Evolutionary conservation across 2,113 vertebrate species (phyloP).

Genomic region (Propithecus coquereli): DNA sequence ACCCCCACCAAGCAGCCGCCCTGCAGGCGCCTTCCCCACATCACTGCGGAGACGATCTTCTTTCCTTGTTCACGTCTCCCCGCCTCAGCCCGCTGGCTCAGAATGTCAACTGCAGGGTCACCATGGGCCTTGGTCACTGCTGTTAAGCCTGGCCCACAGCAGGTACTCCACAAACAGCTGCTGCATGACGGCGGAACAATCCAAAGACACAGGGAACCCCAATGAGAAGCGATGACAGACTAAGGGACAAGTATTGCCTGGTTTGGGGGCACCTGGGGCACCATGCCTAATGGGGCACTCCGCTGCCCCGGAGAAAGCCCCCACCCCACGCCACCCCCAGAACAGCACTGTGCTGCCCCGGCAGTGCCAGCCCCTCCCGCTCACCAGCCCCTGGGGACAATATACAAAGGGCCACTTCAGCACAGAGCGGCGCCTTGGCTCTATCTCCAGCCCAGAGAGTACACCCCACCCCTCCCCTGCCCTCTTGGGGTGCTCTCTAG

Average conservation of each 20-base stretch:
- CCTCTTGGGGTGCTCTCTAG: background rate
- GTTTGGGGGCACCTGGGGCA: background rate
- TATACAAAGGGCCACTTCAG: slow-evolving; percentile 82
- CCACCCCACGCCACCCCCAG: background rate
- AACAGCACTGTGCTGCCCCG: background rate
- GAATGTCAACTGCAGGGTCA: slow-evolving; percentile 11
- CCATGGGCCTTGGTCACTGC: background rate
- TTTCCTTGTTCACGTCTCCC: background rate
- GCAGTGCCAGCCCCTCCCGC: slow-evolving; percentile 63
- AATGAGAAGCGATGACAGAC: too few relatives aligned
- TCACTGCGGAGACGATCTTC: background rate
- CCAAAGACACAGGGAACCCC: background rate
- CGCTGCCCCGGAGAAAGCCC: background rate
- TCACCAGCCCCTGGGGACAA: slow-evolving; percentile 62
- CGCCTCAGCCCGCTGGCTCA: background rate
- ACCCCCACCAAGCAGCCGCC: background rate
- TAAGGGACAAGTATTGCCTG: background rate
- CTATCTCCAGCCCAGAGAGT: slow-evolving; percentile 54
- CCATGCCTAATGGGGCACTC: background rate
- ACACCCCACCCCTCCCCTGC: background rate
- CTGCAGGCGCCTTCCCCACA: background rate
- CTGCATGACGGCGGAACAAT: background rate
- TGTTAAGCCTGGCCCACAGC: background rate
- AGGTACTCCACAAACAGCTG: background rate
- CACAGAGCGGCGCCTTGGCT: slow-evolving; percentile 49